Evolutionary conservation across 2,113 vertebrate genomes (phyloP).

Genomic region (Opisthocomus hoazin): DNA sequence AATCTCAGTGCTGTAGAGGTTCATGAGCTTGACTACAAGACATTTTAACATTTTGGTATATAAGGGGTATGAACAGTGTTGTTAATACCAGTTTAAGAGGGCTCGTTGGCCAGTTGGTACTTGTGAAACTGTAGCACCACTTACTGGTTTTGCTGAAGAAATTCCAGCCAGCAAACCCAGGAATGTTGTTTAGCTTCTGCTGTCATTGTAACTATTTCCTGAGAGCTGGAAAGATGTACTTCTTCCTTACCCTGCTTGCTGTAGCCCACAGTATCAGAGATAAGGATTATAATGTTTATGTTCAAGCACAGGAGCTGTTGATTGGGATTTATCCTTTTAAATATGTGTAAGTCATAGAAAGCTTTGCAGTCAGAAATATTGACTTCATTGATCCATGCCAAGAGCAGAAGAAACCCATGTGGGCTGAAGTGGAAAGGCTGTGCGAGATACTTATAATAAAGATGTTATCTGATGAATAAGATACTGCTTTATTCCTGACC

Average conservation of each 20-base stretch:
- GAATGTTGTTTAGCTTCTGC: not conserved
- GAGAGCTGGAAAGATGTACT: not conserved
- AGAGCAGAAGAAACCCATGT: conserved; percentile 42
- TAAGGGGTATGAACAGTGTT: not conserved
- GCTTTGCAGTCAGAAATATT: conserved; percentile 65
- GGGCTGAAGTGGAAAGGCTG: conserved; percentile 44
- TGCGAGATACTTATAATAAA: conserved; percentile 54
- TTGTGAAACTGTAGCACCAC: conserved; percentile 45
- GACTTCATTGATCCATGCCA: conserved; percentile 67
- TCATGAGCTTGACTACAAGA: not conserved
- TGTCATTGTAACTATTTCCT: not conserved
- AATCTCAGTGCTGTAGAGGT: not conserved
- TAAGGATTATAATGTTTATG: conserved; percentile 56
- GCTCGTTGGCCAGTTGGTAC: not conserved
- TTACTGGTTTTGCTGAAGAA: conserved; percentile 57
- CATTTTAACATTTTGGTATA: not conserved
- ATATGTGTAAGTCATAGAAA: conserved; percentile 63
- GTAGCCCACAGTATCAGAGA: conserved; percentile 62
- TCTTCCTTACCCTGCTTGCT: conserved; percentile 5
- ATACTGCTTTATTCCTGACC: not conserved
- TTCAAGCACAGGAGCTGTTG: conserved; percentile 50
- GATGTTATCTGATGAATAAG: conserved; percentile 49
- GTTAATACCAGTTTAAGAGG: not conserved
- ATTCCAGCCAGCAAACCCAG: not conserved
- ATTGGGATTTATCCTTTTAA: conserved; percentile 68